A percentile compares a stretch with the other conserved stretches of the same genome.
Evolutionary conservation across 2,888 invertebrate species (phyloP).

Genomic region (Heteromyza rotundicornis): DNA sequence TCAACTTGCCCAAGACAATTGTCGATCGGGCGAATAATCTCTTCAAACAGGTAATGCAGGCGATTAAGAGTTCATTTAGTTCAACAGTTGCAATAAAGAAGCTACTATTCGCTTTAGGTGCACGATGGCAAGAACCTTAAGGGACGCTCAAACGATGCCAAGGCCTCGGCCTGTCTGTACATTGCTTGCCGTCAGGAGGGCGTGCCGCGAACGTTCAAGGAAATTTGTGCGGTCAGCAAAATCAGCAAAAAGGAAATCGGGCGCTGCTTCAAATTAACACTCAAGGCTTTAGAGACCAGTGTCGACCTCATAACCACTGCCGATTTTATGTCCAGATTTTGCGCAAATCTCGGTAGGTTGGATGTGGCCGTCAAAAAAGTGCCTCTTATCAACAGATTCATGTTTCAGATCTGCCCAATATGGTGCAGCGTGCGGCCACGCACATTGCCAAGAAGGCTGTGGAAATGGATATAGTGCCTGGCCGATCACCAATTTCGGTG

Average conservation of each 20-base stretch:
- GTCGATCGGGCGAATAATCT: slow-evolving; percentile 95
- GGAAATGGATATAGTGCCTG: slow-evolving; percentile 96
- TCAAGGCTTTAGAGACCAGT: slow-evolving; percentile 94
- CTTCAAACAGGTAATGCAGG: slow-evolving; percentile 86
- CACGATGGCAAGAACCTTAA: slow-evolving; percentile 96
- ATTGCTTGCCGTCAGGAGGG: slow-evolving; percentile 99
- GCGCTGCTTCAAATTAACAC: slow-evolving; percentile 94
- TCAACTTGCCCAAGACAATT: slow-evolving; percentile 95
- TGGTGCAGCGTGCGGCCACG: slow-evolving; percentile 92
- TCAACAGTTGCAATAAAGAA: slow-evolving; percentile 5
- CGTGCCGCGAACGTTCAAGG: slow-evolving; percentile 98
- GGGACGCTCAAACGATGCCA: slow-evolving; percentile 96
- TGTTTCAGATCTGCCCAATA: slow-evolving; percentile 71
- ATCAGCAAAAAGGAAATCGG: slow-evolving; percentile 99
- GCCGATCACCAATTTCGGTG: slow-evolving; percentile 97
- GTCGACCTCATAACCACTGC: slow-evolving; percentile 98
- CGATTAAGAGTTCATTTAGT: neutral
- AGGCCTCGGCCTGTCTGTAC: slow-evolving; percentile 97
- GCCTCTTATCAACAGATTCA: neutral
- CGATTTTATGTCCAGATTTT: slow-evolving; percentile 99
- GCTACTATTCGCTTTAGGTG: too few species aligned
- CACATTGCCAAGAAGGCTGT: slow-evolving; percentile 96
- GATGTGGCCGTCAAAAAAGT: neutral
- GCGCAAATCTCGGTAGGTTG: slow-evolving; percentile 81
- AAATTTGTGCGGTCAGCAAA: slow-evolving; percentile 98